Evolutionary conservation across 53 echinoderm and acorn worm species (phyloP).

Genomic region (Holothuria leucospilota): DNA sequence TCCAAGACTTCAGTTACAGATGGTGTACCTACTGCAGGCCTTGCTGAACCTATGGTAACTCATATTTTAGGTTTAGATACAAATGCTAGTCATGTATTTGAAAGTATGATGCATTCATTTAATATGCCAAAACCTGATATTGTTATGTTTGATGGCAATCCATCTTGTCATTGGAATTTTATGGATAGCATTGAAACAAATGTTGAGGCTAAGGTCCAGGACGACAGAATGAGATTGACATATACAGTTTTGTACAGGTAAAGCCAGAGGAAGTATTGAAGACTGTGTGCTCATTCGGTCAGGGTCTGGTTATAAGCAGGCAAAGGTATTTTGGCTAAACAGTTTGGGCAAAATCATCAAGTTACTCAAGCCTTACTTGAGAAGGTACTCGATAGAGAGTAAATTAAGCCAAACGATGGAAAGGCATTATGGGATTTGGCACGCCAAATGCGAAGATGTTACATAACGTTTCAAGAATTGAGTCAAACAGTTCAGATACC

Average conservation of each 20-base stretch:
- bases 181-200: constrained; percentile 49
- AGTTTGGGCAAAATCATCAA: constrained; percentile 58
- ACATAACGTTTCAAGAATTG: constrained; percentile 32
- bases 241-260: constrained; percentile 60
- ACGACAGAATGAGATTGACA: constrained; percentile 39
- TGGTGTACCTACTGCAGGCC: too few relatives aligned
- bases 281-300: constrained; percentile 53
- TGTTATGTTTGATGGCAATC: constrained; percentile 57
- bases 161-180: constrained; percentile 46
- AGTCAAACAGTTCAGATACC: neutral
- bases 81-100: too few relatives aligned
- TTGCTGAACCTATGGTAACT: too few relatives aligned
- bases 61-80: too few relatives aligned
- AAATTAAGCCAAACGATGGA: constrained; percentile 56
- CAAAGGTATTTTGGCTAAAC: constrained; percentile 43
- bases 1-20: too few relatives aligned
- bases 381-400: neutral
- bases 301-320: constrained; percentile 25
- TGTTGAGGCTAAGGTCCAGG: constrained; percentile 21
- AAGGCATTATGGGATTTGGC: constrained; percentile 54
- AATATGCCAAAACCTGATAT: constrained; percentile 68
- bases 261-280: constrained; percentile 53
- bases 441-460: constrained; percentile 56
- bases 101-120: neutral
- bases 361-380: constrained; percentile 10